These are phyloP conservation scores for Habroteleia sp. DNA, from an alignment of 2,888 invertebrate species.

Conservation along the genomic window DNA sequence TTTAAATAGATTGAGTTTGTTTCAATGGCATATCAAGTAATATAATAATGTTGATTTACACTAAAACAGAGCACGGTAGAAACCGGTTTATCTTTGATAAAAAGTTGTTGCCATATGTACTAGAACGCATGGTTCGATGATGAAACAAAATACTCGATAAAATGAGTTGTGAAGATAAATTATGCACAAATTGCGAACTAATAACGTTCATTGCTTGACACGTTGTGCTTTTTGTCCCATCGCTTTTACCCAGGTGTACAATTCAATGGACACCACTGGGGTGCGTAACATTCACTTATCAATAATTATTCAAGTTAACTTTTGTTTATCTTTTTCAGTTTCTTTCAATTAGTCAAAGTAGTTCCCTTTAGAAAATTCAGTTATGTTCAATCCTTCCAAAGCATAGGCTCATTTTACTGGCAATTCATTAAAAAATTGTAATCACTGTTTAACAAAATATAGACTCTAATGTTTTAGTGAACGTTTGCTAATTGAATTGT, in stretches of 20 bases:
- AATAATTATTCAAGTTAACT: slow-evolving; percentile 4
- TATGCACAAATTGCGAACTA: slow-evolving; percentile 49
- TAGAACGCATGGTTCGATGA: slow-evolving; percentile 31
- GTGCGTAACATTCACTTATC: slow-evolving; percentile 67
- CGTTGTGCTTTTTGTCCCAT: slow-evolving; percentile 67
- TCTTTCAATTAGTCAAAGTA: neutral
- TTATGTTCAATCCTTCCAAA: slow-evolving; percentile 13
- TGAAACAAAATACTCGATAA: slow-evolving; percentile 14
- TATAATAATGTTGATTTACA: neutral
- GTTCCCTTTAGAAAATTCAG: neutral
- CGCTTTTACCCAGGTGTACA: slow-evolving; percentile 73
- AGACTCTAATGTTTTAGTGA: too few relatives aligned
- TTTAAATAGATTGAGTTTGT: too few relatives aligned
- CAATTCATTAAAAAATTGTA: too few relatives aligned
- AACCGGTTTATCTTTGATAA: slow-evolving; percentile 27
- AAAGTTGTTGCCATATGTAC: neutral
- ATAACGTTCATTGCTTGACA: slow-evolving; percentile 62
- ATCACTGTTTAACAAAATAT: too few relatives aligned
- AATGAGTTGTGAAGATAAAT: neutral
- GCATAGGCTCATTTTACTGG: slow-evolving; percentile 12
- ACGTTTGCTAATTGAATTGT: too few relatives aligned
- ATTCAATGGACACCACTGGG: slow-evolving; percentile 72
- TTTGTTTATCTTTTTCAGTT: slow-evolving; percentile 18
- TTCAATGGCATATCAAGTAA: too few relatives aligned
- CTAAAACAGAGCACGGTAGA: neutral